Percentiles rank a stretch among this genome's conserved stretches.
Conservation (phyloP, 1,140 invertebrate species). For the Dolichoris vasculosae region DNA sequence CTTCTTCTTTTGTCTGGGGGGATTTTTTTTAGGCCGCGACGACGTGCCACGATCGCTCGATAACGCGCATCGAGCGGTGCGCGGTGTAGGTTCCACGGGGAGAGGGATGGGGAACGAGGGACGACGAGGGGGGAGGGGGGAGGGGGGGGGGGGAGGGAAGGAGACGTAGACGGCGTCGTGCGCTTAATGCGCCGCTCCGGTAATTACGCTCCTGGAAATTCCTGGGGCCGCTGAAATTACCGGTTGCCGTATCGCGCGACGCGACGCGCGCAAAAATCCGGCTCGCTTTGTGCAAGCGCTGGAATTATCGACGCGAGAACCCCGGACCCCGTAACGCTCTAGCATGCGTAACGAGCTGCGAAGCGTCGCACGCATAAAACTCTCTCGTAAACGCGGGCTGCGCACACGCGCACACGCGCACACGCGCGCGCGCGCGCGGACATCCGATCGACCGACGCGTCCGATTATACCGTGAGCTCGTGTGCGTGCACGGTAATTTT, state of each 20-base stretch:
- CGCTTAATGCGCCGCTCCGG: too few species aligned
- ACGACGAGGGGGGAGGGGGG: too few species aligned
- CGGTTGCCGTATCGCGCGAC: neutral
- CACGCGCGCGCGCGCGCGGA: neutral
- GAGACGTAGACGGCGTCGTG: too few species aligned
- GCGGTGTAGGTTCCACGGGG: neutral
- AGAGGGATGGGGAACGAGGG: too few species aligned
- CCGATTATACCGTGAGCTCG: constrained; percentile 12
- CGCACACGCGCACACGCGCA: neutral
- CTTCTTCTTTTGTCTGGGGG: neutral
- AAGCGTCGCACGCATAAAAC: neutral
- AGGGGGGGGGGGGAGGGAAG: too few species aligned
- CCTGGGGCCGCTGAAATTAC: too few species aligned
- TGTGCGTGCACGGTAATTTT: constrained; percentile 13
- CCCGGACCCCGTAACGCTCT: neutral
- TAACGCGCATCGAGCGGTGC: neutral
- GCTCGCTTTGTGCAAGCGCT: neutral
- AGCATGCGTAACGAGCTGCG: neutral
- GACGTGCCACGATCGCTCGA: neutral
- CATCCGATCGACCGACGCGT: constrained; percentile 25
- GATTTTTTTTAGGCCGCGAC: neutral
- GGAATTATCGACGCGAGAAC: constrained; percentile 4
- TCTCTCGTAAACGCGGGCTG: neutral
- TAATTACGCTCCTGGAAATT: constrained; percentile 16
- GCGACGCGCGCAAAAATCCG: neutral